Base-by-base conservation (phyloP, 2,113 vertebrate genomes). In the Condylura cristata region DNA sequence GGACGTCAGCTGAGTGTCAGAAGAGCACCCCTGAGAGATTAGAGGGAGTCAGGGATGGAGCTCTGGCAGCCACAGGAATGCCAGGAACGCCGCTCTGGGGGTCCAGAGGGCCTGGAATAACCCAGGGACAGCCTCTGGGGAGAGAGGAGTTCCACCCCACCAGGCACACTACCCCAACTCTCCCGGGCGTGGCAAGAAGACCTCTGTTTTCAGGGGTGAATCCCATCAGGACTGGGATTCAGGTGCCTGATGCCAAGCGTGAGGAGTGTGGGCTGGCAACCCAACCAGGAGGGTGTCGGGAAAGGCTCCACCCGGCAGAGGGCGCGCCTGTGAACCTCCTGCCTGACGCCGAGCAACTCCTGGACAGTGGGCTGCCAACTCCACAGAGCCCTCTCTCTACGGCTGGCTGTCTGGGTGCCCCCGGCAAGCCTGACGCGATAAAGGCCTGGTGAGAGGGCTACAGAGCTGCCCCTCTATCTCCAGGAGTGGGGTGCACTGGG, bases 11-110 rank as follows among this genome's bases (percentile, higher is more conserved):
- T 0, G 84, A 92, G 96, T 2, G 1, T 86, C 93, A 6, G 70
- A 87, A 95, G 92, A 83, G 51, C 8, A 66, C 96, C 93, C 12
- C 0, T 26, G 96, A 96, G 97, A 97, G 92, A 90, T n/a, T 58
- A 92, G 12, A 86, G 53, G 91, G 82, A 51, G 91, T 87, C 24
- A 82, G 97, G 65, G n/a, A n/a, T 39, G 66, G 66, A 20, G 20
- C 53, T 88, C 82, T 53, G 79, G 4, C 74, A 20, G 87, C 58
- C 86, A 83, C 11, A 32, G 97, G 89, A 91, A 95, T 80, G 95
- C 58, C 41, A 37, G n/a, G n/a, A n/a, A n/a, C n/a, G n/a, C n/a
- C n/a, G 68, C 72, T 30, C 16, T 8, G 22, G 37, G 1, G 2
- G 56, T 70, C 32, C 1, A 53, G 48, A n/a, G 63, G 5, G 1